phyloP scores from a whole-genome alignment of 2,888 invertebrate species.

The Griposia aprilina region DNA sequence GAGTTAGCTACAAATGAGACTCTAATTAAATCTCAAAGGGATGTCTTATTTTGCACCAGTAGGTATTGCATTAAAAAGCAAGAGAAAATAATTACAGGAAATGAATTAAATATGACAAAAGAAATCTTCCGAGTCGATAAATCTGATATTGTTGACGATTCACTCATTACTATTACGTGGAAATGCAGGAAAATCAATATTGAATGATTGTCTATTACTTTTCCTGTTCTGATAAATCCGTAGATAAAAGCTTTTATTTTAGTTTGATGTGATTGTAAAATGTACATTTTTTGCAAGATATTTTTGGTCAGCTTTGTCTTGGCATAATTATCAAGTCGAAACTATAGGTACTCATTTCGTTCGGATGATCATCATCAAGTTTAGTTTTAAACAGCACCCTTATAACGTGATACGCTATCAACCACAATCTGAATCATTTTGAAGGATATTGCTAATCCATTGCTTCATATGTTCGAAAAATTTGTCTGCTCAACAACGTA shows the following conservation, averaged over 20 bases:
- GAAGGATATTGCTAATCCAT: no score
- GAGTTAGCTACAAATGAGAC: background rate
- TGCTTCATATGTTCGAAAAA: no score
- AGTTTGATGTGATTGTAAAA: background rate
- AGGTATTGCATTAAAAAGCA: background rate
- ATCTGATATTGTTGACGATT: background rate
- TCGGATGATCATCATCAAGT: background rate
- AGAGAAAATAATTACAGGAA: constrained; percentile 1
- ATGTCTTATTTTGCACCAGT: constrained; percentile 1
- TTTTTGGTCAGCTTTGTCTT: background rate
- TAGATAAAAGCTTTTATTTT: background rate
- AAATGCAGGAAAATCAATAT: background rate
- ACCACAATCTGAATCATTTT: no score
- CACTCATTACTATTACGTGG: background rate
- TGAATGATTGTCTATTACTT: background rate
- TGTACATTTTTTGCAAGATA: background rate
- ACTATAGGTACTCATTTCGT: background rate
- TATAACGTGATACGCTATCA: no score
- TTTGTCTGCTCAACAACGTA: no score
- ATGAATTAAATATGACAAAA: constrained; percentile 9
- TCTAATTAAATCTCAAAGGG: constrained; percentile 32
- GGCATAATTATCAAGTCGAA: background rate
- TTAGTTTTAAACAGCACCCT: constrained; percentile 1
- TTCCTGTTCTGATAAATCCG: constrained; percentile 14
- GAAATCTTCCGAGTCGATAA: background rate